Evolutionary conservation across 2,888 invertebrate genomes (phyloP), one percentile per base, ranked within the genome.

Genomic region (Parnassius mnemosyne): DNA sequence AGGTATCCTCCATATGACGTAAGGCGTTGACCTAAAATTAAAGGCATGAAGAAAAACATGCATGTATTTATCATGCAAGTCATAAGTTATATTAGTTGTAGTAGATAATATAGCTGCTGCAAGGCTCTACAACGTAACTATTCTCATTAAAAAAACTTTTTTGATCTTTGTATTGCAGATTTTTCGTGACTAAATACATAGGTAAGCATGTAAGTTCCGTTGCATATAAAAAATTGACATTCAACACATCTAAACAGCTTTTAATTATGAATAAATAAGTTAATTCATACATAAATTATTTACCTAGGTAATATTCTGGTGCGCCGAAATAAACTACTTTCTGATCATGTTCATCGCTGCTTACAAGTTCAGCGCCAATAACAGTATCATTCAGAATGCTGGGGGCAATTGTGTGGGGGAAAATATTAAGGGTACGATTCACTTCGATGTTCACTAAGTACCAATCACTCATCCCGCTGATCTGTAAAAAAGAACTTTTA

Each of bases 1-100:
- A 99, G 86, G 64, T 93, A 92, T 0, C 98, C 98, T 3, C 98
- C 99, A 78, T 99, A 98, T 0, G 98, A 95, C 0, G 95, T 95
- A 47, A 99, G 86, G 76, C 95, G 96, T 80, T 97, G 97, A n/a
- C 91, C 91, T 91, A 69, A 9, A 70, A 66, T 52, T 53, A 46
- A 59, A 52, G 20, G 2, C n/a, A 46, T 53, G 13, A 52, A 5
- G 5, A 7, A 34, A 47, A 11, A 50, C 25, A 25, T 50, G 10
- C 46, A 46, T 46, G n/a, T 46, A 46, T 46, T 46, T n/a, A 12
- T 11, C 11, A 46, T 11, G n/a, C 10, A 46, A 16, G 44, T 13
- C 16, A 13, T 10, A 9, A n/a, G 5, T 34, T 34, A 25, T 7
- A 34, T 7, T 34, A 2, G 20, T 20, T 2, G 20, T 20, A 20